Evolutionary conservation across 2,113 vertebrate genomes (phyloP), one percentile per base, ranked within the genome.

Genomic region (Vanacampus margaritifer): DNA sequence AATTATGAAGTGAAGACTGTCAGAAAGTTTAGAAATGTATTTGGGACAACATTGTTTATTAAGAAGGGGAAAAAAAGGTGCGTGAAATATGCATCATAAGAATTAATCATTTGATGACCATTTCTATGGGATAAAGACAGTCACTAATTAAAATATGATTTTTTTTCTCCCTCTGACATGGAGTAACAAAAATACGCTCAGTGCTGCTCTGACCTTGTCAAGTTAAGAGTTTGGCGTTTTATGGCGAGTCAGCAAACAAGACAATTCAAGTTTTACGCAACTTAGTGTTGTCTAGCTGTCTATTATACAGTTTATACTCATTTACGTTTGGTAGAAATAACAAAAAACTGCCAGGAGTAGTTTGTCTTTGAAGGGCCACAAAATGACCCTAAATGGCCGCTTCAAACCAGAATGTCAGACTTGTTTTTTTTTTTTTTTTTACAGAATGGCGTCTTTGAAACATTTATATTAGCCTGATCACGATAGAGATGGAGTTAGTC

Each of bases 1-100:
- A 21, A 43, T 76, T 53, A 46, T 59, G 68, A 78, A 60, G 51
- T 60, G 35, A 26, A 67, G 68, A 62, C 63, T 71, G 53, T 71
- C 36, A 39, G 36, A 75, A 45, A 45, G 60, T 70, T 68, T 56
- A 11, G 28, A 64, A 24, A 43, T 26, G 60, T 0, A 35, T 37
- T 74, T 56, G 63, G 13, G 11, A 19, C 56, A 8, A 65, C 19
- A 23, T 13, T 60, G 57, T 57, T 66, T 75, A 61, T 64, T 66
- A 69, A 60, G 12, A 70, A 56, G 26, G 50, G n/a, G n/a, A n/a
- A 76, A 39, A 71, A 48, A n/a, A 64, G 43, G 26, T n/a, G 39
- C 13, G 13, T 24, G 36, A 66, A 68, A 67, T 60, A 35, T 43
- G 23, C 39, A 56, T 19, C 41, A 65, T 21, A 35, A 37, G 62